Percentiles rank a stretch among this genome's conserved stretches.
These are phyloP conservation scores for Yponomeuta sedellus DNA, from an alignment of 2,888 invertebrate species.

Conservation along the genomic window DNA sequence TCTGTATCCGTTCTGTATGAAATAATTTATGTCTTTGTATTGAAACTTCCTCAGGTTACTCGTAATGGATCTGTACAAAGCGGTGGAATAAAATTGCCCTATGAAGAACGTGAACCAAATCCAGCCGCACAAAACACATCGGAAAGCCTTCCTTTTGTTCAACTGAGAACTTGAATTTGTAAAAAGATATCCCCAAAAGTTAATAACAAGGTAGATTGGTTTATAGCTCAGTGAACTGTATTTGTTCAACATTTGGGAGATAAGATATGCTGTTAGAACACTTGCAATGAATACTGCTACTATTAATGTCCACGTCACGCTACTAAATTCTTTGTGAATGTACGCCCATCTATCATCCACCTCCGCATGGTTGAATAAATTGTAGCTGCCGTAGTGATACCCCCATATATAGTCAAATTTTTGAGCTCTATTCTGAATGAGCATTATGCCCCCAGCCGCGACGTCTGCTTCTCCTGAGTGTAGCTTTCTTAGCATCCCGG, in stretches of 20 bases:
- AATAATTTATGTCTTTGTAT: background rate
- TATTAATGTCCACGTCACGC: slow-evolving; percentile 2
- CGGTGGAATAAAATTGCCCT: slow-evolving; percentile 23
- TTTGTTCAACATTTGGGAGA: background rate
- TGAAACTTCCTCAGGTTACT: background rate
- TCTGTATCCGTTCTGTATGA: background rate
- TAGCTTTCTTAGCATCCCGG: slow-evolving; percentile 18
- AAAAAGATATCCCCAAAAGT: slow-evolving; percentile 22
- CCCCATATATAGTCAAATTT: slow-evolving; percentile 20
- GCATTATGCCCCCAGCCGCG: slow-evolving; percentile 19
- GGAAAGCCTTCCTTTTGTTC: slow-evolving; percentile 14
- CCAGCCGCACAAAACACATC: slow-evolving; percentile 22
- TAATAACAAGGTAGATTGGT: slow-evolving; percentile 8
- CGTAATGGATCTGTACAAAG: slow-evolving; percentile 23
- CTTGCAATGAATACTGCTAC: background rate
- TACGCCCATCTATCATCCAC: slow-evolving; percentile 18
- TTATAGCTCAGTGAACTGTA: background rate
- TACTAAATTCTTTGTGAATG: slow-evolving; percentile 18
- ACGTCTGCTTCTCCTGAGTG: slow-evolving; percentile 19
- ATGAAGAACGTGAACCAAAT: slow-evolving; percentile 25
- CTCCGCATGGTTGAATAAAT: slow-evolving; percentile 14
- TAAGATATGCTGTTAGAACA: background rate
- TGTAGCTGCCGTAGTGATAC: slow-evolving; percentile 14
- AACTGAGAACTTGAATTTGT: slow-evolving; percentile 15
- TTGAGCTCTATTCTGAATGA: slow-evolving; percentile 19